Evolutionary conservation across 2,888 invertebrate genomes (phyloP).

Genomic region (Acronicta aceris): DNA sequence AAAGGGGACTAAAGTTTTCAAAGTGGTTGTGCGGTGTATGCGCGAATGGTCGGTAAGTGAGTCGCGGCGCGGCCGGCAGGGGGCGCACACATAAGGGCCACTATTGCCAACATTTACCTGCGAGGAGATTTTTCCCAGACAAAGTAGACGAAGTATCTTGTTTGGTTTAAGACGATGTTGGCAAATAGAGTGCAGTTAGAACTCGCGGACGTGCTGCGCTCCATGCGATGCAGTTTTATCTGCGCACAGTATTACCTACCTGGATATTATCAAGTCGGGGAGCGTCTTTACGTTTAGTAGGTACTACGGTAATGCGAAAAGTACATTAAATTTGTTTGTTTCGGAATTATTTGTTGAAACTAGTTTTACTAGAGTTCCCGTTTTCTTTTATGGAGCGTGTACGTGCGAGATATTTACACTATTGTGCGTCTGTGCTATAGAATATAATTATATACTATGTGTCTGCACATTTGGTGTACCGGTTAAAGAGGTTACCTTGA

Average conservation of each 20-base stretch:
- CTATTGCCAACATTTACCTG: conserved; percentile 20
- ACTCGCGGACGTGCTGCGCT: conserved; percentile 11
- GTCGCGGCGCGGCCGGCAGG: neutral
- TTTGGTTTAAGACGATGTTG: conserved; percentile 16
- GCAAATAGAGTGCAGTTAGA: conserved; percentile 20
- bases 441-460: too few relatives aligned
- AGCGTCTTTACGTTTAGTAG: conserved; percentile 1
- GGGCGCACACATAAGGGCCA: neutral
- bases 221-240: conserved; percentile 9
- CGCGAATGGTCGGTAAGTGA: conserved; percentile 23
- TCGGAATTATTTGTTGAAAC: conserved; percentile 15
- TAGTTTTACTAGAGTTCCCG: conserved; percentile 9
- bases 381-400: neutral
- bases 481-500: too few relatives aligned
- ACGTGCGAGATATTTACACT: neutral
- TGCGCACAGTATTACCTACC: conserved; percentile 7
- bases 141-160: conserved; percentile 9
- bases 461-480: too few relatives aligned
- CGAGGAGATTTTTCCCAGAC: conserved; percentile 11
- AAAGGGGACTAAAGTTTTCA: conserved; percentile 38
- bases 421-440: too few relatives aligned
- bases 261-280: conserved; percentile 14
- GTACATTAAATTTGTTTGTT: conserved; percentile 15
- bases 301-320: conserved; percentile 10
- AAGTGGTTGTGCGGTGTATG: conserved; percentile 27